These are phyloP conservation scores for Drosophila sechellia DNA, from an alignment of 1,140 invertebrate species.

Conservation along the genomic window DNA sequence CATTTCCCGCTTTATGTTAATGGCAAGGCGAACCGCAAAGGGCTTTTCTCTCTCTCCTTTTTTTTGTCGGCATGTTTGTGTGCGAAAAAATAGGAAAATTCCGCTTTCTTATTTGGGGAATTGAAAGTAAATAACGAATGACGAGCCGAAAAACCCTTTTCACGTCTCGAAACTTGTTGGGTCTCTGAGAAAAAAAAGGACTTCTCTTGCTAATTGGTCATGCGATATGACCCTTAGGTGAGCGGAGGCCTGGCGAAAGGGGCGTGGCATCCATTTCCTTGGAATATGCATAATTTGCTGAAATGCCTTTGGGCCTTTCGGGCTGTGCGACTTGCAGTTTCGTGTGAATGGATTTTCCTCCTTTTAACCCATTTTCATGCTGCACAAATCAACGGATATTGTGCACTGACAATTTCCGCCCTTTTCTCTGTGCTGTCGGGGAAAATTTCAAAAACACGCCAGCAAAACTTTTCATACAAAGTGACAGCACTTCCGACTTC, in stretches of 20 bases:
- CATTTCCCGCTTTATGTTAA: constrained; percentile 47
- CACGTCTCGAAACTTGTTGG: constrained; percentile 3
- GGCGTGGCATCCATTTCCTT: constrained; percentile 18
- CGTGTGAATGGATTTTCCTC: constrained; percentile 65
- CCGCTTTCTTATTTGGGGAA: constrained; percentile 63
- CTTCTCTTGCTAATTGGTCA: constrained; percentile 68
- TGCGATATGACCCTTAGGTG: constrained; percentile 49
- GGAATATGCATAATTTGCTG: constrained; percentile 41
- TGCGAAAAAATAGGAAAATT: constrained; percentile 60
- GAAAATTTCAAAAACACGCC: constrained; percentile 48
- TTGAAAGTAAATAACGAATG: constrained; percentile 74
- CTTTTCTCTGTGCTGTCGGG: constrained; percentile 29
- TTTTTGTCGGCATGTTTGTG: constrained; percentile 7
- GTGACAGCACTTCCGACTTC: constrained; percentile 44
- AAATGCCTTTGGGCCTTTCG: constrained; percentile 21
- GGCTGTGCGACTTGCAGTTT: constrained; percentile 46
- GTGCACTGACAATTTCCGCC: constrained; percentile 78
- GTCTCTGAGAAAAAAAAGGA: constrained; percentile 14
- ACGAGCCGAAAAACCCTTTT: constrained; percentile 31
- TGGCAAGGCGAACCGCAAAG: constrained; percentile 40
- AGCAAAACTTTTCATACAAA: constrained; percentile 48
- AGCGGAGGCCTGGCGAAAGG: not conserved
- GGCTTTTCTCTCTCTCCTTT: constrained; percentile 12
- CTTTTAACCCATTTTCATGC: constrained; percentile 61
- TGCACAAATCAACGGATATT: constrained; percentile 82